phyloP scores from a whole-genome alignment of 1,140 invertebrate species.

The Cotesia chilonis region DNA sequence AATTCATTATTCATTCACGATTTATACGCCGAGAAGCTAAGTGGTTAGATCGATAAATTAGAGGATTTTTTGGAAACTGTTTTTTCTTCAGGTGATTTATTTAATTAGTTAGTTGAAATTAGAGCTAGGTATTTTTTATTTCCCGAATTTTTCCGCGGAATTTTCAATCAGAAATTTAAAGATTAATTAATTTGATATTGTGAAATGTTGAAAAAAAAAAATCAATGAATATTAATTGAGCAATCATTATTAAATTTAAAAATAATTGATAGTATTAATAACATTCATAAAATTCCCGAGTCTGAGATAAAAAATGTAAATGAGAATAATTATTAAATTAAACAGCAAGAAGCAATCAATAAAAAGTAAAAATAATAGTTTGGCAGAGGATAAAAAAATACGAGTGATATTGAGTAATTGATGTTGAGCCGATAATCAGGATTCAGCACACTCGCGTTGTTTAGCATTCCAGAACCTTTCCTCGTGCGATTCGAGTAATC shows the following conservation, averaged over 20 bases:
- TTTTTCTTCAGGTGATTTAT: neutral
- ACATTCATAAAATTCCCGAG: neutral
- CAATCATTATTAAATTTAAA: neutral
- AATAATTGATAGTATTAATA: neutral
- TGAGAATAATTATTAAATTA: slow-evolving; percentile 6
- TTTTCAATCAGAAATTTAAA: too few relatives aligned
- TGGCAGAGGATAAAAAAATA: neutral
- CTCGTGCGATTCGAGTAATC: slow-evolving; percentile 18
- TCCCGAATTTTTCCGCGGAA: too few relatives aligned
- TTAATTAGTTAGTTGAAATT: too few relatives aligned
- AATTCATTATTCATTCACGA: slow-evolving; percentile 10
- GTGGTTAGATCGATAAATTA: neutral
- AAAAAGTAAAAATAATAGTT: neutral
- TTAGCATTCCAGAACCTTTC: slow-evolving; percentile 26
- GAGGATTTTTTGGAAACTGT: neutral
- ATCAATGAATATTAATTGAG: too few relatives aligned
- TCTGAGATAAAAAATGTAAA: slow-evolving; percentile 6
- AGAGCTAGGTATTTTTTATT: too few relatives aligned
- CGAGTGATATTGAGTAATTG: slow-evolving; percentile 25
- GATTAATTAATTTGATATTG: too few relatives aligned
- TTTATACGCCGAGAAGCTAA: neutral
- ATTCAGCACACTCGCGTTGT: slow-evolving; percentile 5
- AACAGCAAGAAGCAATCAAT: neutral
- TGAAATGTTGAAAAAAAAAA: too few relatives aligned
- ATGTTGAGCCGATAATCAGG: slow-evolving; percentile 18